Evolutionary conservation across 2,113 vertebrate genomes (phyloP).

Genomic region (Bujurquina vittata): DNA sequence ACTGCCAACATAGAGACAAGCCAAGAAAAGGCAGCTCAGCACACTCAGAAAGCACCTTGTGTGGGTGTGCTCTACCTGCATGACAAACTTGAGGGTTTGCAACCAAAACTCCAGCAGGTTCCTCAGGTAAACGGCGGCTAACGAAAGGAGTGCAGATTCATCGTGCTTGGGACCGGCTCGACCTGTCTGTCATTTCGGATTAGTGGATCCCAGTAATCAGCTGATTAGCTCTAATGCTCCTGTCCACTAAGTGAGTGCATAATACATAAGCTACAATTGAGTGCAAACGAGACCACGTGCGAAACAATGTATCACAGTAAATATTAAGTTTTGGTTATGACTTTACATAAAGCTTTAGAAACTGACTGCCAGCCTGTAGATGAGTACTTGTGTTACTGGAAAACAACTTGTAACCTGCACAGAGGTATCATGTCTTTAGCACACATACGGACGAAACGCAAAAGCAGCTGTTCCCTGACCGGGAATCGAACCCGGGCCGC

Average conservation of each 20-base stretch:
- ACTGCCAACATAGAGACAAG: conserved; percentile 84
- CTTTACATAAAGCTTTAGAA: not conserved
- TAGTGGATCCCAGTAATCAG: conserved; percentile 20
- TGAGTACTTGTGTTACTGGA: not conserved
- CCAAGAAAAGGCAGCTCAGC: conserved; percentile 80
- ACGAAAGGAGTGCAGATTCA: not conserved
- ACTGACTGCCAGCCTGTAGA: not conserved
- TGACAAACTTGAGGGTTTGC: not conserved
- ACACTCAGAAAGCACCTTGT: conserved; percentile 73
- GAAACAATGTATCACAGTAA: not conserved
- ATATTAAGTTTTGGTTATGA: not conserved
- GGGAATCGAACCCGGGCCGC: conserved; percentile 71
- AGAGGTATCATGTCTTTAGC: too few species aligned
- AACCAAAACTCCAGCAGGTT: not conserved
- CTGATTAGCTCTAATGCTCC: conserved; percentile 51
- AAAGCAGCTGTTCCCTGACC: conserved; percentile 42
- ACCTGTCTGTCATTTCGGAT: conserved; percentile 36
- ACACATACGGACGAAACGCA: too few species aligned
- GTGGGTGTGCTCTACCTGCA: not conserved
- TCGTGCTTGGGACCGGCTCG: not conserved
- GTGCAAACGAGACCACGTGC: not conserved
- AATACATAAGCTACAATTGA: not conserved
- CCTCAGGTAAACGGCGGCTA: not conserved
- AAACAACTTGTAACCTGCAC: not conserved
- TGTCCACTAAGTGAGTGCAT: not conserved